Conservation (phyloP, 30 jellyfish, hydroid and myxozoan genomes). For the Pelagia noctiluca region DNA sequence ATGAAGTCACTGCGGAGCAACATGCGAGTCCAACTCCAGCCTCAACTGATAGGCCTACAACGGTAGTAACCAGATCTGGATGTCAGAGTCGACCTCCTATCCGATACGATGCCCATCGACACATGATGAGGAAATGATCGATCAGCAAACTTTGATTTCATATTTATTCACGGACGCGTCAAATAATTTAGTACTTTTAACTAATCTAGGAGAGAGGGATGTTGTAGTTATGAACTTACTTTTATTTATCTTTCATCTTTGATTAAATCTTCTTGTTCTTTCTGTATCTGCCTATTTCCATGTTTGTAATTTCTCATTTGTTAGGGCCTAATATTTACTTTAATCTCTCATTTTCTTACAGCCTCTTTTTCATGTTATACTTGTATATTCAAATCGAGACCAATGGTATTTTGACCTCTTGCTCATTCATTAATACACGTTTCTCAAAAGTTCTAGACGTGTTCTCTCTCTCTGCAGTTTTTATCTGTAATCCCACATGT, state of each 20-base stretch:
- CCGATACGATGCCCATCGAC: conserved; percentile 31
- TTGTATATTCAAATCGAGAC: neutral
- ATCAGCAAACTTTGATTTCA: neutral
- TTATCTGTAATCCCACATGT: no score
- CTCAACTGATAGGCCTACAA: conserved; percentile 27
- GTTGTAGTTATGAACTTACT: neutral
- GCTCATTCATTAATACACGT: no score
- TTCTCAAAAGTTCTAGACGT: no score
- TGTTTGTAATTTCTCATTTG: no score
- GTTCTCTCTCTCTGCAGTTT: no score
- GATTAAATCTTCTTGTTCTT: no score
- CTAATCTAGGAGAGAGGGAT: conserved; percentile 8
- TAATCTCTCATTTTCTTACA: neutral
- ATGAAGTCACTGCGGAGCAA: conserved; percentile 6
- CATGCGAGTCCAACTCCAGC: conserved; percentile 28
- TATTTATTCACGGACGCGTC: conserved; percentile 3
- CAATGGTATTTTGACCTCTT: neutral
- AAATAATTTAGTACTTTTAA: neutral
- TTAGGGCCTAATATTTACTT: neutral
- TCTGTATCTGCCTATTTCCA: no score
- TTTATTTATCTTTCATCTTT: neutral
- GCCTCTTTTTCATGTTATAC: neutral
- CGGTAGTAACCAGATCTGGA: conserved; percentile 64
- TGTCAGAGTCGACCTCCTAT: conserved; percentile 63
- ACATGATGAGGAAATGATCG: conserved; percentile 19